Evolutionary conservation across 1,140 invertebrate genomes (phyloP), one percentile per base, ranked within the genome.

Genomic region (Aphelenchoides fujianensis): DNA sequence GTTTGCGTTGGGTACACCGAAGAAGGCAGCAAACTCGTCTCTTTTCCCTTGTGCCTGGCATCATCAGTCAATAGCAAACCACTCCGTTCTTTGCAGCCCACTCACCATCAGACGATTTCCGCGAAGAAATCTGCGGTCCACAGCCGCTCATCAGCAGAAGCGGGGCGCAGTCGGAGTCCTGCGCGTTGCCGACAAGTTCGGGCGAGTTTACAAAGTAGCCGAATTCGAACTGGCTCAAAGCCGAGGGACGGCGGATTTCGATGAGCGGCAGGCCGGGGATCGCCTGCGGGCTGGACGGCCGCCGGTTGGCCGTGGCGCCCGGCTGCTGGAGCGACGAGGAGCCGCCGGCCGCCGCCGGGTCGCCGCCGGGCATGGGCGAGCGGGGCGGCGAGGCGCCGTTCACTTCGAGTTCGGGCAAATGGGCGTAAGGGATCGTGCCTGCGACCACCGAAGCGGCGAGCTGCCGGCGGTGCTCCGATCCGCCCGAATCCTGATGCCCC

Each of bases 171-270:
- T 83, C 82, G 36, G 75, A 80, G 3, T 84, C 81, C 32, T 84
- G 70, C 5, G 52, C 55, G 54, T 70, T 76, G 16, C 31, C 80
- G 63, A 30, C 79, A 16, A 83, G 53, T 59, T 83, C 82, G 1
- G 82, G 82, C 5, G 82, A 84, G 55, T 83, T 83, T 3, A 84
- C 82, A 74, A 83, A 83, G 62, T 83, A 83, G 1, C 81, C 82
- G 41, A 82, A 82, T 67, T 82, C 82, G 48, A 84, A 82, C 73
- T 83, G 81, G n/a, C 78, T 81, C 23, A 83, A 35, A n/a, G 82
- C 82, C 34, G 82, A 84, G 5, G 82, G 82, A 2, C 82, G 57
- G 23, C 82, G 67, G 52, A 83, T 83, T 63, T 83, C 82, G 35
- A 83, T 83, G n/a, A 79, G 69, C 12, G 82, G 82, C 55, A 83